Conservation (phyloP, 2,113 vertebrate species). For the Meles meles region DNA sequence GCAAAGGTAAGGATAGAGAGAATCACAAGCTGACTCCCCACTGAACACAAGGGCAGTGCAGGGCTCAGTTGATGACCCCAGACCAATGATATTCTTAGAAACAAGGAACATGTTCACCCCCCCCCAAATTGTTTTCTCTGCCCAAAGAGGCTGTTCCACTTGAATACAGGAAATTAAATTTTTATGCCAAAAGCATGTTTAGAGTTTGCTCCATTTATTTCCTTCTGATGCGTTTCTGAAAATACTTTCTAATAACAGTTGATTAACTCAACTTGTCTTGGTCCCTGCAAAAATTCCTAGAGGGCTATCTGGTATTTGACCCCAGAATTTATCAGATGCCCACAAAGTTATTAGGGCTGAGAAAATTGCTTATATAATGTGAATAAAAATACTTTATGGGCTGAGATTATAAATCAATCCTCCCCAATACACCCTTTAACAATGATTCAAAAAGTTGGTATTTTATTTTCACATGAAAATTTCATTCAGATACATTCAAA, state of each 20-base stretch:
- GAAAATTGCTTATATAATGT: background rate
- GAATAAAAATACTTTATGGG: background rate
- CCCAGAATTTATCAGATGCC: background rate
- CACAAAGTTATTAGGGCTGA: background rate
- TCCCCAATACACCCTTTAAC: background rate
- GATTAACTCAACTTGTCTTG: background rate
- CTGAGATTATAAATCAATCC: background rate
- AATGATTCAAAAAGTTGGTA: background rate
- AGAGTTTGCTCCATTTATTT: conserved; percentile 27
- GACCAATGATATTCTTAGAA: background rate
- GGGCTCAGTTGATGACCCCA: background rate
- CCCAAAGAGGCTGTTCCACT: background rate
- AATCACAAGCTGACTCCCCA: background rate
- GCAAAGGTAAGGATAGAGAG: no score
- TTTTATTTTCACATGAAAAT: conserved; percentile 25
- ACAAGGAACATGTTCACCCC: background rate
- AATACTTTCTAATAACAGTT: conserved; percentile 20
- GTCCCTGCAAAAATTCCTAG: background rate
- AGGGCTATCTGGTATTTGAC: background rate
- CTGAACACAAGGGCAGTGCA: background rate
- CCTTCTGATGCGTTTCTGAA: conserved; percentile 19
- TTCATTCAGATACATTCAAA: background rate
- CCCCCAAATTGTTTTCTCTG: background rate
- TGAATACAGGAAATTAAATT: conserved; percentile 8
- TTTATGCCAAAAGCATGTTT: background rate